These are phyloP conservation scores for Neocrepidodera transversa DNA, from an alignment of 2,888 invertebrate genomes.

Conservation along the genomic window DNA sequence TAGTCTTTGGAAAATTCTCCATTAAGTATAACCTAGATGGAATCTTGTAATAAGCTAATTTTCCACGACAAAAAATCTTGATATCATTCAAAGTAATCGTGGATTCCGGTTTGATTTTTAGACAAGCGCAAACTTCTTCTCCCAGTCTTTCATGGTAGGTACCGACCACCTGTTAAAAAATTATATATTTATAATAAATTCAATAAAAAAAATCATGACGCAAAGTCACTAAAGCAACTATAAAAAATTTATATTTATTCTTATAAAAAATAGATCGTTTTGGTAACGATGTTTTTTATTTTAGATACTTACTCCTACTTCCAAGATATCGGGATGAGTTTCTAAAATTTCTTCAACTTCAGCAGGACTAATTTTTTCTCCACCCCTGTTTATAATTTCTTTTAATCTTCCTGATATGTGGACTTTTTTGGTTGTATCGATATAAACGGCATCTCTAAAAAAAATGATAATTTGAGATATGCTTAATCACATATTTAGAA, in stretches of 20 bases:
- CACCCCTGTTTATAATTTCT: no score
- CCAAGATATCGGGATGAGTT: slow-evolving; percentile 75
- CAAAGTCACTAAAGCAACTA: no score
- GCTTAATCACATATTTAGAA: no score
- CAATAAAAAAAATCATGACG: no score
- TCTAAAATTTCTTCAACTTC: slow-evolving; percentile 80
- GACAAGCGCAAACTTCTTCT: slow-evolving; percentile 77
- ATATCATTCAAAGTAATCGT: slow-evolving; percentile 67
- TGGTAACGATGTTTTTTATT: no score
- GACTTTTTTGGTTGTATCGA: slow-evolving; percentile 75
- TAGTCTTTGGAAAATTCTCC: neutral
- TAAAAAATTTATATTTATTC: no score
- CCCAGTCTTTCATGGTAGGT: slow-evolving; percentile 70
- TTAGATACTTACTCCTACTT: slow-evolving; percentile 69
- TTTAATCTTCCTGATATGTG: slow-evolving; percentile 76
- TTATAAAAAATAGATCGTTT: no score
- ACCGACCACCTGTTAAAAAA: neutral
- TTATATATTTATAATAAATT: no score
- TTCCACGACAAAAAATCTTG: neutral
- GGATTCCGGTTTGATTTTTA: slow-evolving; percentile 66
- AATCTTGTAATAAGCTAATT: neutral
- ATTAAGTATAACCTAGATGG: neutral
- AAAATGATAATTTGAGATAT: no score
- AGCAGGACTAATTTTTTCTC: slow-evolving; percentile 84
- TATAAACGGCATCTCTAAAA: slow-evolving; percentile 72